Percentiles rank a stretch among this genome's conserved stretches.
Conservation (phyloP, 1,140 invertebrate species). For the Polyergus mexicanus region DNA sequence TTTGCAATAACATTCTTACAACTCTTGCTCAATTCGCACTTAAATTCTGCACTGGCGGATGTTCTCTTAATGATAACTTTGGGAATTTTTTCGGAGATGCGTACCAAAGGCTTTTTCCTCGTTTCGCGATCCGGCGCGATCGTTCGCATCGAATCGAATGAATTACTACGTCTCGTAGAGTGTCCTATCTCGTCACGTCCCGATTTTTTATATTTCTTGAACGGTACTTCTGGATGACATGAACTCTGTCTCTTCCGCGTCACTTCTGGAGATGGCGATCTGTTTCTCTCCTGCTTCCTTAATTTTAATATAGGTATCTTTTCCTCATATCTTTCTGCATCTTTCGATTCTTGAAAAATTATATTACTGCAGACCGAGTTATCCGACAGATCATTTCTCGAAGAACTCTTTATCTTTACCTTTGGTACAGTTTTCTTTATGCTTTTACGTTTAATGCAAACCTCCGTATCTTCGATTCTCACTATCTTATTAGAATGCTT, state of each 20-base stretch:
- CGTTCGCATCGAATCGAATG: constrained; percentile 33
- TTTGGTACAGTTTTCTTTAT: constrained; percentile 79
- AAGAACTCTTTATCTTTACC: constrained; percentile 79
- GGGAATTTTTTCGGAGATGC: constrained; percentile 80
- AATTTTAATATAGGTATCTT: constrained; percentile 80
- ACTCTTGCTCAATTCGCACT: constrained; percentile 84
- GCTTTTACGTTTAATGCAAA: constrained; percentile 66
- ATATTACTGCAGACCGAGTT: neutral
- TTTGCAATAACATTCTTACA: constrained; percentile 75
- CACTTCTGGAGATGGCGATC: constrained; percentile 46
- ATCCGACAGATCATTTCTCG: neutral
- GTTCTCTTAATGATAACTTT: constrained; percentile 85
- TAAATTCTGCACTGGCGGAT: constrained; percentile 83
- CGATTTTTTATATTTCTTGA: constrained; percentile 50
- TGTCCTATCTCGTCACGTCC: constrained; percentile 39
- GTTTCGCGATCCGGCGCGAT: constrained; percentile 53
- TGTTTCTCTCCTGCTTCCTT: constrained; percentile 71
- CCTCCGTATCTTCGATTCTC: constrained; percentile 72
- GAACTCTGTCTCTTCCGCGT: constrained; percentile 39
- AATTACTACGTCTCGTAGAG: constrained; percentile 49
- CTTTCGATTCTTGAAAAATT: neutral
- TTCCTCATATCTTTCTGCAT: constrained; percentile 52
- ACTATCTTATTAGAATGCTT: constrained; percentile 73
- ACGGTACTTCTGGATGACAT: constrained; percentile 35
- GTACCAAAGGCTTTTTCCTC: constrained; percentile 58